Base-by-base conservation (phyloP, 2,797 vertebrate genomes). In the Furcifer pardalis region DNA sequence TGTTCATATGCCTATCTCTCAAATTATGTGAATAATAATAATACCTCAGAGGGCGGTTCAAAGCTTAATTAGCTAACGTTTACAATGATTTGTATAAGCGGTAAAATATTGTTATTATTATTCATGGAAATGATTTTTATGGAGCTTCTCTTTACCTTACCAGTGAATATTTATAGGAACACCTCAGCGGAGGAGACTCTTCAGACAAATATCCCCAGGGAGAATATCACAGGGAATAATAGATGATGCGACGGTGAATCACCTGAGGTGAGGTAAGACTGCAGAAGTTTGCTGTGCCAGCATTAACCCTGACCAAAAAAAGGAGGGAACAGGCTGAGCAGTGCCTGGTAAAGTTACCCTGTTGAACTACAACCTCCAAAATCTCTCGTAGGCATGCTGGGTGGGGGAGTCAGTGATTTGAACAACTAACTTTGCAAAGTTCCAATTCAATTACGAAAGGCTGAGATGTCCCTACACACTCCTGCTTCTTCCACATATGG, bases 1-100 rank as follows among this genome's bases (percentile, higher is more conserved):
- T 78, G 23, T 90, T 87, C 86, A 75, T 74, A 88, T 94, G 85
- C 52, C 79, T 87, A 86, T 89, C 90, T 92, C 85, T 87, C 90
- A 90, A 91, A 84, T 89, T 81, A 87, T 1, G 10, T 81, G 88
- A 89, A 89, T 89, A 93, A 85, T 91, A 93, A 90, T 90, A 87
- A 89, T 82, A 89, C 83, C 89, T 92, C 82, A 23, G 85, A 92
- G 84, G 74, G 81, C 87, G 89, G 89, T 88, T 88, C 0, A 7
- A 90, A 81, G 90, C 80, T 92, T 94, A 93, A 92, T 91, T 88
- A 94, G 92, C 86, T 92, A 91, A 91, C 85, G 86, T 87, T 92
- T 5, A 2, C 87, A 88, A 92, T 89, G 91, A 90, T 92, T 91
- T 83, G 87, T 92, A 91, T 90, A 93, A 94, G 89, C 73, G 84